phyloP scores from a whole-genome alignment of 1,140 invertebrate species.

The Drosophila mauritiana region DNA sequence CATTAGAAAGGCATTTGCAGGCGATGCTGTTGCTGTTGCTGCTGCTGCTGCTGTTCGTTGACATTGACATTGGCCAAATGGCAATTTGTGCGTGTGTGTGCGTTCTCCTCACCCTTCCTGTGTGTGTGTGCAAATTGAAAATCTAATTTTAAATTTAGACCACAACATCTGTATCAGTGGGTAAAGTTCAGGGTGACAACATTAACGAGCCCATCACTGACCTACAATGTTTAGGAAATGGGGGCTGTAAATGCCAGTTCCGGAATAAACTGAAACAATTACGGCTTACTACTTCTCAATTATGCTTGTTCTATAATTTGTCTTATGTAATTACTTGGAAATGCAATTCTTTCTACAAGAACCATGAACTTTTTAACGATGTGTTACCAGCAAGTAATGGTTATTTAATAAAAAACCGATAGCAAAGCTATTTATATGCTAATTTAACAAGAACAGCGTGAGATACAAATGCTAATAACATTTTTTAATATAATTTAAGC shows the following conservation, averaged over 20 bases:
- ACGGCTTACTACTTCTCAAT: background rate
- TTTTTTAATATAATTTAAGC: too few species aligned
- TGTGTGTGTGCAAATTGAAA: slow-evolving; percentile 42
- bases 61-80: slow-evolving; percentile 79
- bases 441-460: background rate
- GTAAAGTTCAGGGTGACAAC: slow-evolving; percentile 63
- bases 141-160: slow-evolving; percentile 66
- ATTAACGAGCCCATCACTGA: slow-evolving; percentile 40
- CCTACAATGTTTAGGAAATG: slow-evolving; percentile 26
- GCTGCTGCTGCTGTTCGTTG: slow-evolving; percentile 55
- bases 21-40: slow-evolving; percentile 44
- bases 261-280: background rate
- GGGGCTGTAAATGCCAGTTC: background rate
- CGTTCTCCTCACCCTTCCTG: background rate
- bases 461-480: slow-evolving; percentile 9
- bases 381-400: slow-evolving; percentile 4
- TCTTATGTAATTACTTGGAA: background rate
- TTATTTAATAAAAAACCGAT: slow-evolving; percentile 3
- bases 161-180: slow-evolving; percentile 71
- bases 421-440: slow-evolving; percentile 24
- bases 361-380: background rate
- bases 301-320: background rate
- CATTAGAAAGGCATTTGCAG: slow-evolving; percentile 77
- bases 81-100: slow-evolving; percentile 65
- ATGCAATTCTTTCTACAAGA: background rate